A percentile compares a stretch with the other conserved stretches of the same genome.
Evolutionary conservation across 2,888 invertebrate genomes (phyloP).

Genomic region (Phaonia tiefii): DNA sequence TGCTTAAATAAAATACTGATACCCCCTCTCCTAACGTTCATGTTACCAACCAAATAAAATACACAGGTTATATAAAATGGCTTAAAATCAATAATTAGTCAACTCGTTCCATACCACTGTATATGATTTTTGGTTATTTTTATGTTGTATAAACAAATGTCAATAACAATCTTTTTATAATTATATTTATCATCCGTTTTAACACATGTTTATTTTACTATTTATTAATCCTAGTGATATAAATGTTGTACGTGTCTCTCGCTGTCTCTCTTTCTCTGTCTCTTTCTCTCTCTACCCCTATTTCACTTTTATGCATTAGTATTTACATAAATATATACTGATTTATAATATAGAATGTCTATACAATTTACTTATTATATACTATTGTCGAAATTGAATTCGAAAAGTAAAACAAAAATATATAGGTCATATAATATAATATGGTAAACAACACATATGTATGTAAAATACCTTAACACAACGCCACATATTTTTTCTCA

Average conservation of each 20-base stretch:
- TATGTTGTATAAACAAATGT: background rate
- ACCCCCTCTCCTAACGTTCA: no score
- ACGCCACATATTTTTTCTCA: conserved; percentile 59
- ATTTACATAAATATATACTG: no score
- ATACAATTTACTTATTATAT: conserved; percentile 58
- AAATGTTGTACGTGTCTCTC: conserved; percentile 61
- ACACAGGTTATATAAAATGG: conserved; percentile 7
- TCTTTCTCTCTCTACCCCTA: conserved; percentile 34
- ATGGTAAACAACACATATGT: conserved; percentile 35
- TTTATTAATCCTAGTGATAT: conserved; percentile 60
- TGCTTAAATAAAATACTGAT: conserved; percentile 24
- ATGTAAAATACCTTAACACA: conserved; percentile 25
- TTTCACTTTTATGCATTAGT: conserved; percentile 35
- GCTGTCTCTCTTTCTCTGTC: conserved; percentile 36
- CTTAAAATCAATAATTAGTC: conserved; percentile 9
- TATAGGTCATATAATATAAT: conserved; percentile 21
- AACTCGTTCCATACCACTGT: background rate
- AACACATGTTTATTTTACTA: conserved; percentile 14
- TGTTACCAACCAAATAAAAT: conserved; percentile 20
- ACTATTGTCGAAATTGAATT: conserved; percentile 36
- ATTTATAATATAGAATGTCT: conserved; percentile 53
- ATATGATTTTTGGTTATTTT: background rate
- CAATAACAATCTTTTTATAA: no score
- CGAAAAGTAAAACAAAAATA: conserved; percentile 37
- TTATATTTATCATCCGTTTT: background rate